A percentile compares a stretch with the other conserved stretches of the same genome.
These are phyloP conservation scores for Helleia helle DNA, from an alignment of 2,888 invertebrate species.

Conservation along the genomic window DNA sequence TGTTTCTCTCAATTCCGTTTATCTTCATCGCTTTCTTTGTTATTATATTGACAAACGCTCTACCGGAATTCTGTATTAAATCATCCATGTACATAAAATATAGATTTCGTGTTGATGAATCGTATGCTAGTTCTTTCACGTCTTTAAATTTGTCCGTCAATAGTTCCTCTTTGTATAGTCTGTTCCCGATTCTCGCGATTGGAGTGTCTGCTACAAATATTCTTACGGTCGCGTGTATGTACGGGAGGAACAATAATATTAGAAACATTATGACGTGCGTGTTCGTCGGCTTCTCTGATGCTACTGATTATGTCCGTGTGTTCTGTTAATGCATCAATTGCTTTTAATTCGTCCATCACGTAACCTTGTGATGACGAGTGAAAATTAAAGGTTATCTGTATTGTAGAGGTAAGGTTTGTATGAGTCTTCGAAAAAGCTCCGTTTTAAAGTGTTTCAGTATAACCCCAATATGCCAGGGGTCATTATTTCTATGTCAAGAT, in stretches of 20 bases:
- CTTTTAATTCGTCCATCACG: too few relatives aligned
- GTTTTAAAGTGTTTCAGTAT: too few relatives aligned
- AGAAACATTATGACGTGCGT: constrained; percentile 29
- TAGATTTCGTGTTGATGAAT: constrained; percentile 51
- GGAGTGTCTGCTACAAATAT: constrained; percentile 44
- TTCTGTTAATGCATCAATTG: too few relatives aligned
- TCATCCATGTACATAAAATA: constrained; percentile 65
- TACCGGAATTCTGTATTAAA: constrained; percentile 45
- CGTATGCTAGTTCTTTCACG: constrained; percentile 54
- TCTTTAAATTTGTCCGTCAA: constrained; percentile 39
- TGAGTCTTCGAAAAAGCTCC: too few relatives aligned
- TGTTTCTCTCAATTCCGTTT: constrained; percentile 46
- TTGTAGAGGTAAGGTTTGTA: too few relatives aligned
- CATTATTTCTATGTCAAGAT: too few relatives aligned
- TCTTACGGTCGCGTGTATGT: constrained; percentile 35
- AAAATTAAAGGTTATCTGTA: too few relatives aligned
- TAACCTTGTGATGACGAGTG: too few relatives aligned
- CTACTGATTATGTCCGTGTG: constrained; percentile 33
- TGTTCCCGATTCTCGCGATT: constrained; percentile 42
- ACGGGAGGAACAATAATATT: constrained; percentile 24
- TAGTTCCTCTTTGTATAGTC: constrained; percentile 49
- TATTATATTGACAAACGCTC: constrained; percentile 46
- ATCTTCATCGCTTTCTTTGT: constrained; percentile 46
- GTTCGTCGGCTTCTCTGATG: constrained; percentile 25
- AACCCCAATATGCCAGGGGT: too few relatives aligned